Conservation (phyloP, 2,113 vertebrate species). For the Corydoras sp. region DNA sequence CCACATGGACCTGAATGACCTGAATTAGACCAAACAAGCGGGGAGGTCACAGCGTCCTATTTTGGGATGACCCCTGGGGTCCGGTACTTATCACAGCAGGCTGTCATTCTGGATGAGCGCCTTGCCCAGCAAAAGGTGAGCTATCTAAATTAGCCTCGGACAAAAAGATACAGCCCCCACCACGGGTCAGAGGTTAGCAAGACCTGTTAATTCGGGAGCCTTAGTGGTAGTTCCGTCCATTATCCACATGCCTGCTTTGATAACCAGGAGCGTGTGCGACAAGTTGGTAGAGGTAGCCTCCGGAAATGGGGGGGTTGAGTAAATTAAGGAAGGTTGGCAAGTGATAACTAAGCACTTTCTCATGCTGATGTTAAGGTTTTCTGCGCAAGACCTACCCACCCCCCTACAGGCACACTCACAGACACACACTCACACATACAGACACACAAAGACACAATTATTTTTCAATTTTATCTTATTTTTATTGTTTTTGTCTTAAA, state of each 20-base stretch:
- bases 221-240: constrained; percentile 58
- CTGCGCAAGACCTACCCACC: too few species aligned
- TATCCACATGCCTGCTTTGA: constrained; percentile 67
- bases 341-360: constrained; percentile 31
- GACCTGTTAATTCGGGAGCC: constrained; percentile 68
- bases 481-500: too few species aligned
- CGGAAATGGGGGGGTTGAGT: constrained; percentile 56
- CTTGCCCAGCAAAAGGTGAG: constrained; percentile 55
- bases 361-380: background rate
- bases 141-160: constrained; percentile 64
- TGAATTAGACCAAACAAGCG: constrained; percentile 56
- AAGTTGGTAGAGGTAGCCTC: constrained; percentile 53
- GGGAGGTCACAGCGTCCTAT: constrained; percentile 51
- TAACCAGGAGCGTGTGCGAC: constrained; percentile 68
- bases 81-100: constrained; percentile 63
- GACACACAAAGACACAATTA: too few species aligned
- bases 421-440: too few species aligned
- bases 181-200: constrained; percentile 61
- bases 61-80: constrained; percentile 59
- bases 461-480: too few species aligned
- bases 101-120: constrained; percentile 54
- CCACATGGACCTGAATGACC: constrained; percentile 51
- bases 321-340: constrained; percentile 47
- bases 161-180: constrained; percentile 65
- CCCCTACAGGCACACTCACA: too few species aligned